Percentiles rank a stretch among this genome's conserved stretches.
Conservation (phyloP, 1,140 invertebrate genomes). For the Sesamia nonagrioides region DNA sequence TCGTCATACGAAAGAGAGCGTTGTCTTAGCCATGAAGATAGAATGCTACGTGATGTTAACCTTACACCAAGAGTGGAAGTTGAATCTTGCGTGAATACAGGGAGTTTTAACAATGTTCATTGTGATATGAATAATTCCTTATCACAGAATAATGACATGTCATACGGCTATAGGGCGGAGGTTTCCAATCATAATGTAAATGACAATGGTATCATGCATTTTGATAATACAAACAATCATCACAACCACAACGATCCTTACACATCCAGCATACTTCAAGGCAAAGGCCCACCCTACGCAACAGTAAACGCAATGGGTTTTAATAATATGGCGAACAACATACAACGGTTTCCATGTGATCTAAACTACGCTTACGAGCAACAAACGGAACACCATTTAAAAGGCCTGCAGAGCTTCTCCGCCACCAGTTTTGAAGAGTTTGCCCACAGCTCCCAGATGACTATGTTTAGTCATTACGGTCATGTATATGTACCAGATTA, state of each 20-base stretch:
- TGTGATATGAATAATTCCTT: constrained; percentile 68
- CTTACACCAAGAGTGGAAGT: constrained; percentile 88
- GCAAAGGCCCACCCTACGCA: constrained; percentile 79
- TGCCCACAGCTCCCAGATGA: constrained; percentile 85
- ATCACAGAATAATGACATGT: constrained; percentile 59
- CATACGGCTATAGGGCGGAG: constrained; percentile 72
- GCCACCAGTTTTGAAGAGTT: constrained; percentile 88
- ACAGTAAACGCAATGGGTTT: constrained; percentile 71
- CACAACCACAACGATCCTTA: constrained; percentile 72
- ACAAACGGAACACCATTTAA: constrained; percentile 76
- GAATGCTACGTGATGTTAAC: constrained; percentile 87
- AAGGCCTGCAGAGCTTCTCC: constrained; percentile 84
- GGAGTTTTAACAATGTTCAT: constrained; percentile 90
- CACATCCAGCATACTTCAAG: constrained; percentile 79
- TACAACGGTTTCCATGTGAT: constrained; percentile 83
- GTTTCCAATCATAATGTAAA: constrained; percentile 59
- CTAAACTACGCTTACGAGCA: constrained; percentile 83
- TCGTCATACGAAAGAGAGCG: constrained; percentile 71
- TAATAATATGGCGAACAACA: constrained; percentile 72
- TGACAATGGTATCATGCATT: constrained; percentile 65
- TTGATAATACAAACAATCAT: constrained; percentile 72
- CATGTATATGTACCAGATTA: constrained; percentile 86
- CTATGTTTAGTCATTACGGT: constrained; percentile 88
- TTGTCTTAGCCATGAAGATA: constrained; percentile 70
- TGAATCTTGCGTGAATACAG: constrained; percentile 89